Evolutionary conservation across 2,888 invertebrate genomes (phyloP).

Genomic region (Synergus japonicus): DNA sequence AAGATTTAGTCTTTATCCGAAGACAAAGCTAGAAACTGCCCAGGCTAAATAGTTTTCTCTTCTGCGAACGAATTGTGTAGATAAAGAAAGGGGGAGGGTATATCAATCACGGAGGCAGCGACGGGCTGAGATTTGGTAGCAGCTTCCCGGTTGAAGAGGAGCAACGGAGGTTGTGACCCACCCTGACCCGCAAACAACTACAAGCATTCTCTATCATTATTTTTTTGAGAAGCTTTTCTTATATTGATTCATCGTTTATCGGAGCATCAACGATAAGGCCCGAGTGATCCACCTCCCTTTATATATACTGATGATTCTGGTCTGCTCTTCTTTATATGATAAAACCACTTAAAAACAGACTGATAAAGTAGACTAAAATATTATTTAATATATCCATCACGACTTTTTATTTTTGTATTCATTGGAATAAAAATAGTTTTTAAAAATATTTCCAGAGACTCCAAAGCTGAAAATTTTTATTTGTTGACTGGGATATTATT

Average conservation of each 20-base stretch:
- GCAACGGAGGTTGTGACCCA: constrained; percentile 51
- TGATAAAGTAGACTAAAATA: neutral
- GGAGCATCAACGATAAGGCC: constrained; percentile 58
- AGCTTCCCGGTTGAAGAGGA: constrained; percentile 63
- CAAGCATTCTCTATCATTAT: constrained; percentile 68
- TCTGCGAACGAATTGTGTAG: constrained; percentile 57
- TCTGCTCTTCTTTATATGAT: neutral
- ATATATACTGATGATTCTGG: constrained; percentile 29
- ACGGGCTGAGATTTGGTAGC: constrained; percentile 72
- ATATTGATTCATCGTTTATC: constrained; percentile 65
- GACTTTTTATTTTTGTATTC: no score
- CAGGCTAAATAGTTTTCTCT: constrained; percentile 59
- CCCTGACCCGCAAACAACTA: constrained; percentile 62
- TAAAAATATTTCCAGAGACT: no score
- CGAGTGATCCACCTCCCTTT: constrained; percentile 20
- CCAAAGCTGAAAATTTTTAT: no score
- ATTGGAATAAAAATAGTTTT: no score
- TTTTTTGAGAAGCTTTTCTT: constrained; percentile 61
- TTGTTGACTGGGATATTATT: no score
- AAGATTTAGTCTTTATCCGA: constrained; percentile 32
- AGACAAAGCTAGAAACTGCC: constrained; percentile 21
- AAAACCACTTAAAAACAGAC: neutral
- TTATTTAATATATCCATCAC: no score
- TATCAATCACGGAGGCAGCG: constrained; percentile 71
- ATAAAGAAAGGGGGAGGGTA: constrained; percentile 64